Conservation (phyloP, 2,797 vertebrate species). For the Myioborus melanocephalus region DNA sequence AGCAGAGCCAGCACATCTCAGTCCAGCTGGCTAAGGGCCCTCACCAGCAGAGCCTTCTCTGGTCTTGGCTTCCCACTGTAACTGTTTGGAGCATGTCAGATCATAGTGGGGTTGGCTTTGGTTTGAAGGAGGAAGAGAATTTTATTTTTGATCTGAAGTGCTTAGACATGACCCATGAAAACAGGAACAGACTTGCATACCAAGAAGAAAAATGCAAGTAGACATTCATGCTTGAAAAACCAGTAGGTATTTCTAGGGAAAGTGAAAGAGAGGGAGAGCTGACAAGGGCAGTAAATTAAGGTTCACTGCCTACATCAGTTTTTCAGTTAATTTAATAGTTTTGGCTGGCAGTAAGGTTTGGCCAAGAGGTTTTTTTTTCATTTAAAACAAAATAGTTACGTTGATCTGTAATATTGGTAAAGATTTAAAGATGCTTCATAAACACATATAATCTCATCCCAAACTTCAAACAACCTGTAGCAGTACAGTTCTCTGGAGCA, state of each 20-base stretch:
- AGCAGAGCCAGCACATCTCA: not conserved
- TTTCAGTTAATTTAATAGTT: not conserved
- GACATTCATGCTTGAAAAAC: constrained; percentile 18
- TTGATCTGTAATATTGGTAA: not conserved
- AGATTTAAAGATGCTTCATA: not conserved
- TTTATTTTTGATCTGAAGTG: not conserved
- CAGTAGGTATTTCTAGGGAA: not conserved
- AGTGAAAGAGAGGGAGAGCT: not conserved
- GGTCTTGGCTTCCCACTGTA: not conserved
- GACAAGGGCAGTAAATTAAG: not conserved
- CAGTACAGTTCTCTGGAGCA: not conserved
- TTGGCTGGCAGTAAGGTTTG: not conserved
- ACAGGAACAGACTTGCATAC: constrained; percentile 17
- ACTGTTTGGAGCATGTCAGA: not conserved
- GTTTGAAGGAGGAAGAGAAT: not conserved
- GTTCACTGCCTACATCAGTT: not conserved
- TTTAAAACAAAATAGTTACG: not conserved
- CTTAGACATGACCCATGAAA: not conserved
- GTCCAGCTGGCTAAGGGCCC: not conserved
- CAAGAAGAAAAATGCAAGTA: not conserved
- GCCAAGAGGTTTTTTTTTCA: not conserved
- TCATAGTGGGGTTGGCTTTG: not conserved
- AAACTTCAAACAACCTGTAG: not conserved
- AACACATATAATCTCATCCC: not conserved
- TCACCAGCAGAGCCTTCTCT: not conserved